A percentile compares a stretch with the other conserved stretches of the same genome.
phyloP scores from a whole-genome alignment of 2,797 vertebrate species.

The Fringilla coelebs region DNA sequence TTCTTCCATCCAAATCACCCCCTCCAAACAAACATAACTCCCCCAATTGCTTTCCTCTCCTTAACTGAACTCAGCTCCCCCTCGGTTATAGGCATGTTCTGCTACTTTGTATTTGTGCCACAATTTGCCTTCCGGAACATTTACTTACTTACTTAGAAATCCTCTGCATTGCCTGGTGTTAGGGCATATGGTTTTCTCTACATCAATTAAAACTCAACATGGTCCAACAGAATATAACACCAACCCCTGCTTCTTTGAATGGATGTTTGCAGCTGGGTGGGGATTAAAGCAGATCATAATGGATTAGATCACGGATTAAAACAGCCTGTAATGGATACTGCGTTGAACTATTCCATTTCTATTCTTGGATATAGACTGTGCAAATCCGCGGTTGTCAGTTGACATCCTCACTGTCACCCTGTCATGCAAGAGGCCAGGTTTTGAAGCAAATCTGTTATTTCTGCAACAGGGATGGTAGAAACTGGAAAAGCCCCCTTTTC shows the following conservation, averaged over 20 bases:
- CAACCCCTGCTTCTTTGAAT: conserved; percentile 37
- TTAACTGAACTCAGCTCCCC: conserved; percentile 39
- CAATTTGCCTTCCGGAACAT: conserved; percentile 33
- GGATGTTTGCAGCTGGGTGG: conserved; percentile 38
- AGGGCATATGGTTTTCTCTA: conserved; percentile 25
- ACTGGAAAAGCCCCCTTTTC: neutral
- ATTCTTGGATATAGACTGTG: neutral
- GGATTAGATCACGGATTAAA: conserved; percentile 62
- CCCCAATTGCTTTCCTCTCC: neutral
- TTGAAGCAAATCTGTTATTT: neutral
- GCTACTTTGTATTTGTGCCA: conserved; percentile 1
- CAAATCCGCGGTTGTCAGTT: neutral
- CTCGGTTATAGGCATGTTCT: neutral
- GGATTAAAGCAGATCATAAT: conserved; percentile 60
- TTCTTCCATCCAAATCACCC: neutral
- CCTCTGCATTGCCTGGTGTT: conserved; percentile 26
- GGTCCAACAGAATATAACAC: conserved; percentile 19
- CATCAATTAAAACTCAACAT: conserved; percentile 61
- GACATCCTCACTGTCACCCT: neutral
- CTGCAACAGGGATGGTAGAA: neutral
- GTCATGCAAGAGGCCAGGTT: neutral
- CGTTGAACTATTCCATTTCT: conserved; percentile 35
- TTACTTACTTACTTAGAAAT: conserved; percentile 36
- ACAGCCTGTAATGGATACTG: conserved; percentile 51
- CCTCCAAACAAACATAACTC: neutral